Base-by-base conservation (phyloP, 2,797 vertebrate genomes). In the Centroberyx gerrardi region DNA sequence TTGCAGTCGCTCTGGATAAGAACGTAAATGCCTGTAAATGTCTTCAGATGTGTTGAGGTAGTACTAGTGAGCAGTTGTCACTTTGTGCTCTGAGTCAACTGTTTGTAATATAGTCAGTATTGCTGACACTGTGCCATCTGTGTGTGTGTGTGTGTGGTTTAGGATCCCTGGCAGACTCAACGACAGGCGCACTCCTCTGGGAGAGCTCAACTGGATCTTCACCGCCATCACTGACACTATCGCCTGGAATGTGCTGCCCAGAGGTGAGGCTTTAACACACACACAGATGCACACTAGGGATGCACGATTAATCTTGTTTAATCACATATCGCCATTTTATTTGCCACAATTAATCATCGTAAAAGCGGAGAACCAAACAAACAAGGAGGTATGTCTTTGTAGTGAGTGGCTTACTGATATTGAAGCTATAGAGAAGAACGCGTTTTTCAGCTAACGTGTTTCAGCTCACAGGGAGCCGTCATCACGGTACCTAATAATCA, bases 201-300 rank as follows among this genome's bases (percentile, higher is more conserved):
- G 98, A 54, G 98, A 99, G 77, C 96, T 99, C 84, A 99, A 99
- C 92, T 99, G 98, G 98, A 99, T 99, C 93, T 99, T 99, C 95
- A 99, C 98, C 0, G 98, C 98, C 22, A 99, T 99, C 93, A 99
- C 98, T 0, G 98, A 99, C 93, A 99, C 98, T 31, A 99, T 99
- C 1, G 98, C 98, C 0, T 99, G 98, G 98, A 99, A 99, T 0
- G 98, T 99, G 69, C 93, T 99, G 82, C 98, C 98, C 1, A 94
- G 98, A 95, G 98, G 98, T 99, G 82, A 92, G 93, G 17, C 69
- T 29, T 3, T 0, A 49, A 10, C 62, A 42, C 38, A 12, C 38
- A 52, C 54, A 33, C 5, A 17, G n/a, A 48, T 27, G 17, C 33
- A 17, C 46, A 52, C 42, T 54, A 8, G 12, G 6, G 22, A 8